Conservation (phyloP, 1,140 invertebrate genomes). For the Dendrolimus kikuchii region DNA sequence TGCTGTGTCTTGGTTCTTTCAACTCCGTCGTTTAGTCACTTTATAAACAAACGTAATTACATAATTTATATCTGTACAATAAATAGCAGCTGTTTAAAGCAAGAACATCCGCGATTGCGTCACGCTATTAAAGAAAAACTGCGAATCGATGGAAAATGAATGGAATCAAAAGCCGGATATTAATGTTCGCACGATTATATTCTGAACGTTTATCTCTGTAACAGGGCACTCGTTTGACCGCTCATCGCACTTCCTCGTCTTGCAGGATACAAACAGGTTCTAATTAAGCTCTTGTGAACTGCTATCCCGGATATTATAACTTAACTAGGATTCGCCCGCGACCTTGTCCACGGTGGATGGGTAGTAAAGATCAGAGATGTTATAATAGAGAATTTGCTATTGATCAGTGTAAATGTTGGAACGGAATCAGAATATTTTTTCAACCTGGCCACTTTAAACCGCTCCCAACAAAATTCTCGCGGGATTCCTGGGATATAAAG, state of each 20-base stretch:
- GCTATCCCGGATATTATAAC: slow-evolving; percentile 44
- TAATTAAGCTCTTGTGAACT: slow-evolving; percentile 18
- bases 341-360: slow-evolving; percentile 4
- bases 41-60: slow-evolving; percentile 13
- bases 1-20: too few relatives aligned
- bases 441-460: too few relatives aligned
- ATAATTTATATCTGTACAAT: slow-evolving; percentile 19
- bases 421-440: too few relatives aligned
- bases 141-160: slow-evolving; percentile 43
- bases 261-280: slow-evolving; percentile 22
- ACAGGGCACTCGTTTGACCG: slow-evolving; percentile 18
- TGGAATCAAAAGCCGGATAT: slow-evolving; percentile 48
- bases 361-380: too few relatives aligned
- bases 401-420: too few relatives aligned
- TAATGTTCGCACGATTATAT: slow-evolving; percentile 52
- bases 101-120: slow-evolving; percentile 52
- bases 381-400: too few relatives aligned
- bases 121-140: slow-evolving; percentile 50
- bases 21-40: slow-evolving; percentile 7
- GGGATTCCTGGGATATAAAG: too few relatives aligned
- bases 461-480: too few relatives aligned
- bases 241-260: slow-evolving; percentile 18
- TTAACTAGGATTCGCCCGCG: slow-evolving; percentile 28
- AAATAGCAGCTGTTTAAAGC: slow-evolving; percentile 8
- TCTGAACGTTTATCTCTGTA: slow-evolving; percentile 15